Percentiles rank a stretch among this genome's conserved stretches.
Conservation (phyloP, 2,113 vertebrate species). For the Actinemys pallida region DNA sequence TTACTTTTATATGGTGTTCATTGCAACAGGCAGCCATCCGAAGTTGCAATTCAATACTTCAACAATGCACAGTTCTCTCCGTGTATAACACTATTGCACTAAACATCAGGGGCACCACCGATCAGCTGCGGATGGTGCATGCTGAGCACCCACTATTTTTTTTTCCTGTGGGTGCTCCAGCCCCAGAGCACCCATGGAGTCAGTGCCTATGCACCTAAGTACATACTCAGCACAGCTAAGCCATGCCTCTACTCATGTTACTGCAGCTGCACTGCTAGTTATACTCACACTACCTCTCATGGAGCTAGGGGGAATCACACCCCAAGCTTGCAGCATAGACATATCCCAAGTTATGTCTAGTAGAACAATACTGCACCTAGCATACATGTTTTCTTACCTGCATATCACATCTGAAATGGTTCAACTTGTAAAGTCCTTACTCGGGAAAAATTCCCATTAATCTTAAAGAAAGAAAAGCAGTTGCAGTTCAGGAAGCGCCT, state of each 20-base stretch:
- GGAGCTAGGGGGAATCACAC: not conserved
- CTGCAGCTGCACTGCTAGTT: not conserved
- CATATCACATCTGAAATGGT: not conserved
- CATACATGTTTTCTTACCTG: not conserved
- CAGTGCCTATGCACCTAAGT: not conserved
- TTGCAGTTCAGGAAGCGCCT: not conserved
- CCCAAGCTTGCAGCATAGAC: not conserved
- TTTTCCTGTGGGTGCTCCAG: too few relatives aligned
- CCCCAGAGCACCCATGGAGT: too few relatives aligned
- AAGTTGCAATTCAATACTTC: not conserved
- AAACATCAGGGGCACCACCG: not conserved
- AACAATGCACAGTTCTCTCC: not conserved
- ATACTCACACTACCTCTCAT: not conserved
- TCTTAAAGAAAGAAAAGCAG: conserved; percentile 31
- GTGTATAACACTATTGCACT: not conserved
- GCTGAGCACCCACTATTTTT: too few relatives aligned
- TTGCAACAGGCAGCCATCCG: not conserved
- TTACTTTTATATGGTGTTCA: not conserved
- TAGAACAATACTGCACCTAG: not conserved
- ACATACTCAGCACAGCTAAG: not conserved
- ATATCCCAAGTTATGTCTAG: not conserved
- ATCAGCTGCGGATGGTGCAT: too few relatives aligned
- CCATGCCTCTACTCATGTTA: not conserved
- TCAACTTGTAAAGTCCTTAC: conserved; percentile 11
- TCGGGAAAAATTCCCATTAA: not conserved